Evolutionary conservation across 2,797 vertebrate species (phyloP), one percentile per base, ranked within the genome.

Genomic region (Bradypus variegatus): DNA sequence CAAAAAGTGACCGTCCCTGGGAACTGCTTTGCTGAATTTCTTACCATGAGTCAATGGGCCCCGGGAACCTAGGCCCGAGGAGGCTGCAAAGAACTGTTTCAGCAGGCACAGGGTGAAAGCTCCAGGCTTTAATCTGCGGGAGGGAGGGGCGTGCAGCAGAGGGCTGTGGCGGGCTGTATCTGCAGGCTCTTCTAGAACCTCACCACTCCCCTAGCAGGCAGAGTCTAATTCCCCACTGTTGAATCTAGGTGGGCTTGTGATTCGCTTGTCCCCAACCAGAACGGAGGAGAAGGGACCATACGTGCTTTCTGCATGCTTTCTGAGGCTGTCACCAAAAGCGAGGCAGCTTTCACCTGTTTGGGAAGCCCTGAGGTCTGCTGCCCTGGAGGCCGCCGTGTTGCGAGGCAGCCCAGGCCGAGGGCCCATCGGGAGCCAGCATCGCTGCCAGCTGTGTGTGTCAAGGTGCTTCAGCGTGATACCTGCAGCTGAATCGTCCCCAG

Each of bases 391-490:
- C 70, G 29, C 36, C n/a, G 12, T 6, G 10, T 13, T 1, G 8
- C 3, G 70, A 76, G 36, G 58, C 31, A 45, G 25, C 14, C 50
- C 38, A 11, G 14, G 69, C 11, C 1, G 2, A 1, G 5, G 36
- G 21, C 64, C 58, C 0, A 6, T 10, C 0, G 12, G 38, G 12
- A 65, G 77, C 70, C n/a, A 58, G 82, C 16, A 9, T 27, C 60
- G 11, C 60, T 0, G 0, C 5, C n/a, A 33, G 76, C 62, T 48
- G 25, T 1, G 14, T 2, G 1, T 9, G 41, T 1, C 5, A 31
- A 29, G 69, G 27, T 8, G 21, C 31, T 53, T 70, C 48, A 67
- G 60, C 14, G 16, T 31, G 64, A 33, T 29, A 23, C 45, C 76
- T 13, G 29, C 21, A 18, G 79, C 2, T 6, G 70, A 41, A 18